phyloP scores from a whole-genome alignment of 2,797 vertebrate genomes.

The Halcyon smyrnensis region DNA sequence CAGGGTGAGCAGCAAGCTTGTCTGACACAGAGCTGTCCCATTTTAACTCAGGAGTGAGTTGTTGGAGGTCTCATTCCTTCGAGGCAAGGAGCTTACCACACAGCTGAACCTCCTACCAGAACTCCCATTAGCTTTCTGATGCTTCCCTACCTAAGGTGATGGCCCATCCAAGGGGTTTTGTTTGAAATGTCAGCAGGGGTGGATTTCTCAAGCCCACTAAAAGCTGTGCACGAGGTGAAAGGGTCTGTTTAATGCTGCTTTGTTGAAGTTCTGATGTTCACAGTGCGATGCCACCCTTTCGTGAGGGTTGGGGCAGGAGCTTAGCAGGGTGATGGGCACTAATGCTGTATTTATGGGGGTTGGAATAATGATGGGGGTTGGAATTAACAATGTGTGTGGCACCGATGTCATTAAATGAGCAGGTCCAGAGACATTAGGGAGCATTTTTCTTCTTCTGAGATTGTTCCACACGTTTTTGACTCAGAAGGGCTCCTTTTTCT shows the following conservation, averaged over 20 bases:
- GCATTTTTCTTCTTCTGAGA: not conserved
- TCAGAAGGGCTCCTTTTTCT: not conserved
- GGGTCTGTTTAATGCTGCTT: not conserved
- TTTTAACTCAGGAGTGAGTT: not conserved
- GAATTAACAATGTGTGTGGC: not conserved
- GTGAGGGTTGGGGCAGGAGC: not conserved
- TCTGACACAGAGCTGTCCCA: not conserved
- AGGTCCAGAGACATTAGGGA: not conserved
- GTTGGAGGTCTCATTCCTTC: not conserved
- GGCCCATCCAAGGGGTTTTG: not conserved
- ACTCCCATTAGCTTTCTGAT: not conserved
- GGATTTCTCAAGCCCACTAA: not conserved
- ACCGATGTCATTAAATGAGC: not conserved
- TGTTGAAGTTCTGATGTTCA: not conserved
- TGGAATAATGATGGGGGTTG: not conserved
- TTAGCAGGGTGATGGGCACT: not conserved
- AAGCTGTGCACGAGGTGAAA: not conserved
- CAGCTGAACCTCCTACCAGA: not conserved
- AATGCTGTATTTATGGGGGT: not conserved
- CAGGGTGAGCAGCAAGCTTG: not conserved
- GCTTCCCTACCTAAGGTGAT: not conserved
- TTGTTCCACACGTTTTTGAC: not conserved
- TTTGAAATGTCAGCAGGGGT: not conserved
- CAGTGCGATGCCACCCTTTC: fast-evolving
- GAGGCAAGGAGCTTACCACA: not conserved